Evolutionary conservation across 2,797 vertebrate genomes (phyloP), one percentile per base, ranked within the genome.

Genomic region (Eleutherodactylus coqui): DNA sequence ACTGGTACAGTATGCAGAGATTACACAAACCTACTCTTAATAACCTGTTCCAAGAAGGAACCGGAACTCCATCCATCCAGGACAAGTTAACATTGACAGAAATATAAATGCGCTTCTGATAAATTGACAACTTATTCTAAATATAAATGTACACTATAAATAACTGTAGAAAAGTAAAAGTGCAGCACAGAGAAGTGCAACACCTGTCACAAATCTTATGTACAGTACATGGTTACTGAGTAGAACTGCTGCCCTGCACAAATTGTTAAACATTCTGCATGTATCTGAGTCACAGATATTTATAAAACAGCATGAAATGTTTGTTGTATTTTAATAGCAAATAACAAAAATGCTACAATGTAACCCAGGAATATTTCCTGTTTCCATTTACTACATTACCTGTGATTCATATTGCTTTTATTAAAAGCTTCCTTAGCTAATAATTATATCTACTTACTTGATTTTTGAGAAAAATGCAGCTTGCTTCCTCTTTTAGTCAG

Each of bases 381-480:
- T 43, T 45, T 47, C 24, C 13, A 79, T 79, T 41, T 41, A 55
- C 36, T 70, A 82, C 24, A 55, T 49, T 70, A 82, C 24, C 47
- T 55, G 24, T 67, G 51, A 17, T 27, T 38, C 11, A 64, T 38
- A 60, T 58, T 55, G 24, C 51, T 62, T 80, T 34, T 36, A 67
- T 69, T 47, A 43, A 4, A 82, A 27, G n/a, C 4, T 17, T 83
- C 27, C 21, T 77, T 43, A 41, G 21, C 21, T 70, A 43, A 70
- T 70, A 75, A 45, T 45, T 67, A 67, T 21, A 36, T 36, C 29
- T 83, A 83, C 85, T 87, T 87, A 87, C 85, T 43, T 83, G 86
- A 76, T 83, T 79, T 70, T 51, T 60, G 38, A 58, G 75, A 62
- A 29, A 62, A 81, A 78, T 47, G 45, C 41, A 17, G 75, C 16